Evolutionary conservation across 2,888 invertebrate genomes (phyloP), one percentile per base, ranked within the genome.

Genomic region (Lordiphosa fenestrarum): DNA sequence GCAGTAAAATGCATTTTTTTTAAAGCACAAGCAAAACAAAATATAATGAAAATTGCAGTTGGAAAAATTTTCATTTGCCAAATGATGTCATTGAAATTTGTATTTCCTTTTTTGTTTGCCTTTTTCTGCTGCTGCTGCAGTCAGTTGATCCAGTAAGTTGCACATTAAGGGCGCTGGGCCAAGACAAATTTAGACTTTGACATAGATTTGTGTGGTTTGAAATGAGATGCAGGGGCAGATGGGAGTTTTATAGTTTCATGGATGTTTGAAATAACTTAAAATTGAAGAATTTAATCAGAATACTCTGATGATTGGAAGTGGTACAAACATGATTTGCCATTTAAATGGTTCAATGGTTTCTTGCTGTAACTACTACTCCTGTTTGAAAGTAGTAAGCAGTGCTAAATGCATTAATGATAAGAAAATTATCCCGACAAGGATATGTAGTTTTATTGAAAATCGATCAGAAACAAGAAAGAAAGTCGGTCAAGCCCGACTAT

Each of bases 141-240:
- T 64, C 25, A 30, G 41, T 66, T 59, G 54, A 59, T 83, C 76
- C 76, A 77, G 76, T 67, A 66, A 83, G 63, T 59, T 66, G 42
- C 30, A 62, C 36, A 66, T 62, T 82, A 71, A 71, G 59, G 75
- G 78, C 55, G 47, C 60, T 77, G 69, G 69, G 76, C 76, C 64
- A 72, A 69, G 55, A 66, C 72, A 82, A 82, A 74, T 78, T 74
- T 78, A 74, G 76, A 58, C 54, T 36, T 66, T 74, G 83, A 74
- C 78, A 82, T 66, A 82, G 69, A 77, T 82, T 66, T 77, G 64
- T 19, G 10, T 46, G 9, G 21, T 33, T 39, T 10, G 10, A 6
- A 33, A 15, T 13, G 15, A 6, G 10, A 33, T 4, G 9, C 12
- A 33, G 13, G 3, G 13, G 12, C 6, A 25, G n/a, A 13, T 13